Evolutionary conservation across 2,888 invertebrate species (phyloP).

Genomic region (Leucoptera coffeella): DNA sequence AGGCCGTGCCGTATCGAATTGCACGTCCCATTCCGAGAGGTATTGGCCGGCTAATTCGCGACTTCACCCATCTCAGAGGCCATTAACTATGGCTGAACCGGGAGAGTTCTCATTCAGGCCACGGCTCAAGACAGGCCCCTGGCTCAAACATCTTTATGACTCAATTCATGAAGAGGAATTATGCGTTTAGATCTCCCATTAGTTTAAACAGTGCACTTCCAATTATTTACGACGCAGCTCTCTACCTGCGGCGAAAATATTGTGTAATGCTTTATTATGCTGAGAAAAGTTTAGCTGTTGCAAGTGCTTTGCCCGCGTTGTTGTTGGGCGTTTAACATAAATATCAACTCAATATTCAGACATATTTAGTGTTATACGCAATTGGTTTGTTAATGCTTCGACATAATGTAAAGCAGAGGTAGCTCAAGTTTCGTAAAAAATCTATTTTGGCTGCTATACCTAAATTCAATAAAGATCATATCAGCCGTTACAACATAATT

Average conservation of each 20-base stretch:
- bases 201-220: slow-evolving; percentile 33
- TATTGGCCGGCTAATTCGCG: slow-evolving; percentile 13
- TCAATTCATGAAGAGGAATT: slow-evolving; percentile 30
- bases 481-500: too few species aligned
- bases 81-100: slow-evolving; percentile 10
- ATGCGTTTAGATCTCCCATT: slow-evolving; percentile 28
- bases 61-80: slow-evolving; percentile 7
- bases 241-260: slow-evolving; percentile 17
- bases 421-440: too few species aligned
- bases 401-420: too few species aligned
- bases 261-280: slow-evolving; percentile 16
- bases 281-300: too few species aligned
- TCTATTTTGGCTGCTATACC: too few species aligned
- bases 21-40: slow-evolving; percentile 14
- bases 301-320: too few species aligned
- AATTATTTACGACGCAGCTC: slow-evolving; percentile 29
- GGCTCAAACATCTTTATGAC: slow-evolving; percentile 22
- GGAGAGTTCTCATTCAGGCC: slow-evolving; percentile 7
- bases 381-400: too few species aligned
- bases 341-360: too few species aligned
- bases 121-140: slow-evolving; percentile 9
- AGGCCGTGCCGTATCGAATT: slow-evolving; percentile 14
- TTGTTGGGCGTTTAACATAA: too few species aligned
- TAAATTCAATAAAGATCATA: too few species aligned
- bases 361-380: too few species aligned